These are phyloP conservation scores for Ophion costatus DNA, from an alignment of 2,888 invertebrate genomes.

Conservation along the genomic window DNA sequence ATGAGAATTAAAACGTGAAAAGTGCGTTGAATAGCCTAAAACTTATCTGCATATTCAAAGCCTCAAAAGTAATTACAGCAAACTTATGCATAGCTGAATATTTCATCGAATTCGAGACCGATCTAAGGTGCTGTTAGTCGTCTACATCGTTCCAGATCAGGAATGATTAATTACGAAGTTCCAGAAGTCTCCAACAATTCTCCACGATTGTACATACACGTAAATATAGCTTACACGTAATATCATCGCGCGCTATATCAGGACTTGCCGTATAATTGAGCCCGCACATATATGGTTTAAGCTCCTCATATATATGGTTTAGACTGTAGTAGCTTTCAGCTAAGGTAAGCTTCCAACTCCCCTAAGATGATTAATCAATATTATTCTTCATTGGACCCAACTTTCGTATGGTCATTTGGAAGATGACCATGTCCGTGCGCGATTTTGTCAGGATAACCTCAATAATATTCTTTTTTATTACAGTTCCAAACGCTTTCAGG, in stretches of 20 bases:
- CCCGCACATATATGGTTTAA: background rate
- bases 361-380: background rate
- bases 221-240: background rate
- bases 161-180: background rate
- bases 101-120: conserved; percentile 3
- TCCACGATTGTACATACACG: background rate
- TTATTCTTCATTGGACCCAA: background rate
- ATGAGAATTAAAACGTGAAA: background rate
- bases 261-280: background rate
- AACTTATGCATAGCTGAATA: conserved; percentile 53
- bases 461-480: too few relatives aligned
- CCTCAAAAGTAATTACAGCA: conserved; percentile 53
- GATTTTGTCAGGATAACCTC: too few relatives aligned
- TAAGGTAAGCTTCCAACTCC: background rate
- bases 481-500: too few relatives aligned
- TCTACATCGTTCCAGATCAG: background rate
- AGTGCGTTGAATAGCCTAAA: background rate
- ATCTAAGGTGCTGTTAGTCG: background rate
- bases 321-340: background rate
- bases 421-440: too few relatives aligned
- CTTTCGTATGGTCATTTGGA: background rate
- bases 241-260: background rate
- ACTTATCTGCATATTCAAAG: conserved; percentile 22
- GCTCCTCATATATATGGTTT: background rate
- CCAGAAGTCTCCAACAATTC: conserved; percentile 19